Evolutionary conservation across 2,113 vertebrate genomes (phyloP).

Genomic region (Podarcis raffonei): DNA sequence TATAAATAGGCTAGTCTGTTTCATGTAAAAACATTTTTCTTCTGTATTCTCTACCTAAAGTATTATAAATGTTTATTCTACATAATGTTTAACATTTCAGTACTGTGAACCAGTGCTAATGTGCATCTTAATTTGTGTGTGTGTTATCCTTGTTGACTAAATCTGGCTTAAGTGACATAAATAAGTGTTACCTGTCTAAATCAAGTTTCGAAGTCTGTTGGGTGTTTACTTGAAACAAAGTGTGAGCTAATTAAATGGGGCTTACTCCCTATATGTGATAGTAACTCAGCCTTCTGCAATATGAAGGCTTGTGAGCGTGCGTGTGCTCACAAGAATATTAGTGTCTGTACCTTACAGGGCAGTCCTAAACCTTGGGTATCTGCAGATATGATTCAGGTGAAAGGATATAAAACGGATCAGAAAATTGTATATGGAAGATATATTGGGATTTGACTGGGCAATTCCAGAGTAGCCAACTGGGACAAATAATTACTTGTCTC

Average conservation of each 20-base stretch:
- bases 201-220: not conserved
- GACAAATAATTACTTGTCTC: not conserved
- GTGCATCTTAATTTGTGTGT: not conserved
- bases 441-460: not conserved
- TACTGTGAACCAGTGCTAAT: not conserved
- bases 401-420: not conserved
- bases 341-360: not conserved
- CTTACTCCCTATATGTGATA: not conserved
- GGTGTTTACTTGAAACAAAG: not conserved
- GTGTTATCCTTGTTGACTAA: not conserved
- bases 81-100: constrained; percentile 16
- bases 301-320: not conserved
- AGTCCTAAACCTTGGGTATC: not conserved
- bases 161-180: constrained; percentile 5
- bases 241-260: not conserved
- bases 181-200: not conserved
- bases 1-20: not conserved
- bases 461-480: not conserved
- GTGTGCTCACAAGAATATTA: not conserved
- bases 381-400: not conserved
- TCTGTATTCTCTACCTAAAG: not conserved
- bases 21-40: not conserved
- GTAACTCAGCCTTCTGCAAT: not conserved
- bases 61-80: constrained; percentile 22
- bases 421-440: not conserved